phyloP scores from a whole-genome alignment of 1,140 invertebrate species.

The Papilio glaucus region DNA sequence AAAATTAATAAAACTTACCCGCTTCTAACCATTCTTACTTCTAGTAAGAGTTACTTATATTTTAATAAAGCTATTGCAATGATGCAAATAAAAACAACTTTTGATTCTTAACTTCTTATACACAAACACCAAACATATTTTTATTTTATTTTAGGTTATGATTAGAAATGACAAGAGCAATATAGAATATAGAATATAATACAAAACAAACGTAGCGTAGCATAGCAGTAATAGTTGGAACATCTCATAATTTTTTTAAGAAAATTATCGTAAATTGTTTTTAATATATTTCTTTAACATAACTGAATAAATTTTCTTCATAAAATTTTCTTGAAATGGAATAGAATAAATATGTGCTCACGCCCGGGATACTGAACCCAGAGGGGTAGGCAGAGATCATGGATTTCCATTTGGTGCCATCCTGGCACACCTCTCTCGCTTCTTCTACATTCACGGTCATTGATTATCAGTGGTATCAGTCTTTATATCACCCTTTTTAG shows the following conservation, averaged over 20 bases:
- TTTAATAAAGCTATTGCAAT: constrained; percentile 15
- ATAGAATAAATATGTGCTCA: no score
- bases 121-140: constrained; percentile 19
- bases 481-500: no score
- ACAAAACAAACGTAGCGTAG: not conserved
- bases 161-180: not conserved
- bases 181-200: constrained; percentile 8
- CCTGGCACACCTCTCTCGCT: no score
- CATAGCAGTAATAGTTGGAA: not conserved
- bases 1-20: constrained; percentile 58
- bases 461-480: no score
- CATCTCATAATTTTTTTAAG: not conserved
- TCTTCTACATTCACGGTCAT: no score
- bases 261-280: no score
- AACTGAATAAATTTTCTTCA: no score
- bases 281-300: no score
- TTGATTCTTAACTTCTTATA: not conserved
- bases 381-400: no score
- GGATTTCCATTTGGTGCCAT: no score
- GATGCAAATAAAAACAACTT: not conserved
- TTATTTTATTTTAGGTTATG: constrained; percentile 7
- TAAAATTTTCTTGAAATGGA: no score
- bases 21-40: constrained; percentile 67
- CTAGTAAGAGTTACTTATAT: not conserved
- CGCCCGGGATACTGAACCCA: no score